Percentiles rank a stretch among this genome's conserved stretches.
Evolutionary conservation across 2,888 invertebrate genomes (phyloP).

Genomic region (Mimachlamys varia): DNA sequence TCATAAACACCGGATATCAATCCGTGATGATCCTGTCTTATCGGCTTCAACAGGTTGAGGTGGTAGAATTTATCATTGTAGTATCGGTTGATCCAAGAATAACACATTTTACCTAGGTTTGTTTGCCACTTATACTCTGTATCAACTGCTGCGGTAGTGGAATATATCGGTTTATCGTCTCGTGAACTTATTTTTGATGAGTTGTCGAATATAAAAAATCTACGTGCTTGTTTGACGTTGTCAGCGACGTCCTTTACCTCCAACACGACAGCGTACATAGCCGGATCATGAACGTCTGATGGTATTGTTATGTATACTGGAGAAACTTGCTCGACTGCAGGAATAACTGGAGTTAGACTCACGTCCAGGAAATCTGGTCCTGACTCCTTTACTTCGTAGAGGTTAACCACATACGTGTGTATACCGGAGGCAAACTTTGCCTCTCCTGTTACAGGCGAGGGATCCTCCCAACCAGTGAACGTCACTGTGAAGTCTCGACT

Average conservation of each 20-base stretch:
- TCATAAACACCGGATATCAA: conserved; percentile 58
- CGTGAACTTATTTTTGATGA: conserved; percentile 46
- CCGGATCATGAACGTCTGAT: conserved; percentile 43
- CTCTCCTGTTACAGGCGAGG: conserved; percentile 49
- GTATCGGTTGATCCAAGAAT: conserved; percentile 46
- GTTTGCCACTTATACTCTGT: conserved; percentile 47
- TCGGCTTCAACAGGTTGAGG: background rate
- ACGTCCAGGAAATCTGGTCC: conserved; percentile 47
- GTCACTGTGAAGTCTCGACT: conserved; percentile 43
- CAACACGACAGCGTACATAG: conserved; percentile 53
- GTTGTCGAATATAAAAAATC: conserved; percentile 58
- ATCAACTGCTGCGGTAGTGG: conserved; percentile 49
- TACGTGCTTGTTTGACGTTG: conserved; percentile 51
- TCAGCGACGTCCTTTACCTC: conserved; percentile 54
- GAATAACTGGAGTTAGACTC: background rate
- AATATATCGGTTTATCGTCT: conserved; percentile 30
- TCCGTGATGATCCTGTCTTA: conserved; percentile 47
- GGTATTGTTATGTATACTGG: conserved; percentile 1
- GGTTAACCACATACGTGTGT: conserved; percentile 48
- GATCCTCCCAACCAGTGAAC: conserved; percentile 59
- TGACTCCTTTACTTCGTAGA: conserved; percentile 45
- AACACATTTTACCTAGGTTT: conserved; percentile 39
- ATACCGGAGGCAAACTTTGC: conserved; percentile 55
- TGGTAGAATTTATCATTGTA: conserved; percentile 36
- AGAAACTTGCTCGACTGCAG: background rate